Conservation (phyloP, 2,888 invertebrate species). For the Digitonthophagus gazella region DNA sequence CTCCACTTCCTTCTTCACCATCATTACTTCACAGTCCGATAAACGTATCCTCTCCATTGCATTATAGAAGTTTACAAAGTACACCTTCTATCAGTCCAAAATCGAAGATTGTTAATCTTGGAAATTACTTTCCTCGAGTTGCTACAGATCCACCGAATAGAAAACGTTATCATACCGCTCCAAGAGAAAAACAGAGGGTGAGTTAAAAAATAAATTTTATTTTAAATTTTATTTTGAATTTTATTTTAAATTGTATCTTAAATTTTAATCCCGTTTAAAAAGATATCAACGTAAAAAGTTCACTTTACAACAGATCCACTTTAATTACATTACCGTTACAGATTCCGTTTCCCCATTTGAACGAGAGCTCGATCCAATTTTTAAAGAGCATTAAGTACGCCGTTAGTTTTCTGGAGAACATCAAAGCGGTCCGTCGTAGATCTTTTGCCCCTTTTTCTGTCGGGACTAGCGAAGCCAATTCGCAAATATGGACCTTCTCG, state of each 20-base stretch:
- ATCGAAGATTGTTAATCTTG: constrained; percentile 49
- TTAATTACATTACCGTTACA: neutral
- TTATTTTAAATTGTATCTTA: too few relatives aligned
- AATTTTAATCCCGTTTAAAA: neutral
- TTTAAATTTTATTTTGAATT: neutral
- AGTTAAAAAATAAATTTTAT: constrained; percentile 29
- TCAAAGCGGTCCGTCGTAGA: constrained; percentile 7
- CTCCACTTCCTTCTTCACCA: constrained; percentile 27
- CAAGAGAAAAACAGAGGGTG: constrained; percentile 61
- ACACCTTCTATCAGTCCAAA: constrained; percentile 47
- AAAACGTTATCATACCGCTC: constrained; percentile 60
- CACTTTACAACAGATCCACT: neutral
- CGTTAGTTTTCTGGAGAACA: constrained; percentile 15
- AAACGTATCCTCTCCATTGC: constrained; percentile 41
- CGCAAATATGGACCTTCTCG: constrained; percentile 10
- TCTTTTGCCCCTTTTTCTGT: constrained; percentile 7
- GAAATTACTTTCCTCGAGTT: constrained; percentile 48
- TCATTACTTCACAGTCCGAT: constrained; percentile 33
- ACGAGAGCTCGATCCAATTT: constrained; percentile 10
- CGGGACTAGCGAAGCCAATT: constrained; percentile 15
- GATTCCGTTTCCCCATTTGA: neutral
- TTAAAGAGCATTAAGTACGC: constrained; percentile 13
- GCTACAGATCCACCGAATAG: constrained; percentile 52
- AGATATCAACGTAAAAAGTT: neutral
- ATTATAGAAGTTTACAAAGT: constrained; percentile 49